These are phyloP conservation scores for Chloroceryle aenea DNA, from an alignment of 2,113 vertebrate species.

Conservation along the genomic window DNA sequence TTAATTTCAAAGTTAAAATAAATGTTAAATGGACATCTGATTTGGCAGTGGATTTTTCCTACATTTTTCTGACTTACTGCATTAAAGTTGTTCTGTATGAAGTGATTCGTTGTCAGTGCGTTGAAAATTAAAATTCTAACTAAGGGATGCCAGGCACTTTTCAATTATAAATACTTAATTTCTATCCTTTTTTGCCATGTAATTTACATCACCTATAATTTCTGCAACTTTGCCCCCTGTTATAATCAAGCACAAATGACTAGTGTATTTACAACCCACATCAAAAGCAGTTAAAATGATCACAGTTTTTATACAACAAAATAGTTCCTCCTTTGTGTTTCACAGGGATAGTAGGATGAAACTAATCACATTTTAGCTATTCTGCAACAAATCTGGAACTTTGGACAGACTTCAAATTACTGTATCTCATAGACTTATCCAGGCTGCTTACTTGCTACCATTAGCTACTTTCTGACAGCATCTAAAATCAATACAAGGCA, in stretches of 20 bases:
- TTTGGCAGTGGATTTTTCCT: background rate
- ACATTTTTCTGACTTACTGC: background rate
- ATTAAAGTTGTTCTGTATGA: background rate
- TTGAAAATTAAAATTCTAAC: background rate
- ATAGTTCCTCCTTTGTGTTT: background rate
- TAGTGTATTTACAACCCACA: background rate
- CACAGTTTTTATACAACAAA: background rate
- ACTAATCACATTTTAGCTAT: background rate
- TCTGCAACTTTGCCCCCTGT: background rate
- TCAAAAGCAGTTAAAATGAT: background rate
- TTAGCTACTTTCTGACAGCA: background rate
- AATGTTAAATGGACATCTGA: background rate
- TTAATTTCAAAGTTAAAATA: background rate
- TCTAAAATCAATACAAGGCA: slow-evolving; percentile 1
- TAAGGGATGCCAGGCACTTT: background rate
- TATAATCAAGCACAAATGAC: background rate
- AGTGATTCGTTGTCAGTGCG: background rate
- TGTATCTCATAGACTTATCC: background rate
- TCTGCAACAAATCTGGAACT: background rate
- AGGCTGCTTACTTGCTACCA: background rate
- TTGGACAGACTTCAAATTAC: background rate
- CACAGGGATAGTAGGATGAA: background rate
- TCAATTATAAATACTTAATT: background rate
- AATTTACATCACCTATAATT: background rate
- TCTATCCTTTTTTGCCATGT: background rate